Percentiles rank a stretch among this genome's conserved stretches.
Conservation (phyloP, 2,797 vertebrate genomes). For the Spinus pinus region DNA sequence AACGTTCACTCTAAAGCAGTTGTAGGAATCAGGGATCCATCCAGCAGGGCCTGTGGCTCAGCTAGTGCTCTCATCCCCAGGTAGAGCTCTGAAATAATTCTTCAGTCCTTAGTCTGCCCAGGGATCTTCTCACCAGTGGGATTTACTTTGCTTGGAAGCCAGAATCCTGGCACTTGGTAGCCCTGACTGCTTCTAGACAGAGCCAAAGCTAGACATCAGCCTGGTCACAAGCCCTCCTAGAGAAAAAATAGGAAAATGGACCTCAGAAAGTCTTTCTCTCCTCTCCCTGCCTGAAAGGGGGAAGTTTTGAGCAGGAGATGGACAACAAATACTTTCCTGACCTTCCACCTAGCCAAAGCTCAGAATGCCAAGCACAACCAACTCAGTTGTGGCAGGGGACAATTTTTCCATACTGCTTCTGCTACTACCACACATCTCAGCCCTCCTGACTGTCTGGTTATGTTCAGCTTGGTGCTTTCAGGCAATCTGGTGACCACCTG, state of each 20-base stretch:
- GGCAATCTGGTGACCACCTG: neutral
- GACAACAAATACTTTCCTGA: neutral
- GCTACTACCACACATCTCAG: neutral
- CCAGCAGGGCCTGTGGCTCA: neutral
- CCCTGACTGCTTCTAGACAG: neutral
- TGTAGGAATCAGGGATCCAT: neutral
- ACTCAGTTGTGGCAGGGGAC: neutral
- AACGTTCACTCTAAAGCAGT: conserved; percentile 48
- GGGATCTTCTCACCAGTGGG: neutral
- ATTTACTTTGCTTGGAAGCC: neutral
- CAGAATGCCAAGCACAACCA: neutral
- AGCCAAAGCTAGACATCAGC: neutral
- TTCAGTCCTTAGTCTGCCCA: neutral
- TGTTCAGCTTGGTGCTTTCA: neutral
- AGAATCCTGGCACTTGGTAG: neutral
- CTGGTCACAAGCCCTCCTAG: neutral
- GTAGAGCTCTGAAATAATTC: neutral
- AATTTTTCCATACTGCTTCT: neutral
- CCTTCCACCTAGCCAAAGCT: neutral
- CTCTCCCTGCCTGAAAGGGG: neutral
- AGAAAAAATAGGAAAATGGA: neutral
- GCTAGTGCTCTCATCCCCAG: neutral
- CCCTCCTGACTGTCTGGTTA: neutral
- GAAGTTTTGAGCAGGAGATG: neutral
- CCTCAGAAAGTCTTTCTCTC: neutral